phyloP scores from a whole-genome alignment of 2,113 vertebrate species.

The Alethe castanea region DNA sequence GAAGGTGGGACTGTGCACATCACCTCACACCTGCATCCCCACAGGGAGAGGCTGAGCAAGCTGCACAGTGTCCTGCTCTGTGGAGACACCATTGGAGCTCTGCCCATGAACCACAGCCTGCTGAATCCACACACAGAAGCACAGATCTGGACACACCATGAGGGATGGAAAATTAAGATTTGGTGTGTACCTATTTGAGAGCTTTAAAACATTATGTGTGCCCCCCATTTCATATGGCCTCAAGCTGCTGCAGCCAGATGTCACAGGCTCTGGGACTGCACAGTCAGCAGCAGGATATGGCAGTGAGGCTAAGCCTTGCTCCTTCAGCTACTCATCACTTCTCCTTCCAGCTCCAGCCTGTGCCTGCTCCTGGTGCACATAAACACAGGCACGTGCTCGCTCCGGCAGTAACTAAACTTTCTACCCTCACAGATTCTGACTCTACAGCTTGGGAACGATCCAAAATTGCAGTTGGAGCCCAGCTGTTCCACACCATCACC shows the following conservation, averaged over 20 bases:
- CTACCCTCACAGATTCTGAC: neutral
- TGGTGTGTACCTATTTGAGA: neutral
- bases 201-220: neutral
- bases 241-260: neutral
- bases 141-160: neutral
- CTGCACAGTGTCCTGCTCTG: neutral
- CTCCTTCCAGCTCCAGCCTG: neutral
- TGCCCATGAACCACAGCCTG: neutral
- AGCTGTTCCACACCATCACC: neutral
- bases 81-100: neutral
- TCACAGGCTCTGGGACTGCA: neutral
- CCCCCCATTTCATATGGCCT: neutral
- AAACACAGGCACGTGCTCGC: neutral
- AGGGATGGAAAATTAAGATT: neutral
- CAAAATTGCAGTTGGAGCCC: neutral
- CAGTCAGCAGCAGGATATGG: neutral
- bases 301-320: neutral
- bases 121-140: accelerated
- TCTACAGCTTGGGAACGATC: neutral
- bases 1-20: neutral
- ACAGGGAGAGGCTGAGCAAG: neutral
- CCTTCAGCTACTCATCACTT: neutral
- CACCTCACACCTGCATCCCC: neutral
- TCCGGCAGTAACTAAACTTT: neutral
- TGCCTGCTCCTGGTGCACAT: neutral